phyloP scores from a whole-genome alignment of 2,113 vertebrate genomes.

The Nanorana parkeri region DNA sequence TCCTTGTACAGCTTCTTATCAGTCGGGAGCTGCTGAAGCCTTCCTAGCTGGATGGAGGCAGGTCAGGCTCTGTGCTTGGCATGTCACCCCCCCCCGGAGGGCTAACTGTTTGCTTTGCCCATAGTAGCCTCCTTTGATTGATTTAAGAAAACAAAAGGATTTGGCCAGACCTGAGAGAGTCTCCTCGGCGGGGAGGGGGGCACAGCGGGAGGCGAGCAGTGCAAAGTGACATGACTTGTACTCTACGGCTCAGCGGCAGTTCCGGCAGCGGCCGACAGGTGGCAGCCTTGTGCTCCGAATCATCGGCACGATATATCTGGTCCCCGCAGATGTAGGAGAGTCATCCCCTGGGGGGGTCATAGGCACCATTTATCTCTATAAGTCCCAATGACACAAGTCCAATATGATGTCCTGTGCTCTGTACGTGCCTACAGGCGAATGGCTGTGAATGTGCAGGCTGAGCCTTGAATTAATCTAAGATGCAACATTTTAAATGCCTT shows the following conservation, averaged over 20 bases:
- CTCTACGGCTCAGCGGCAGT: background rate
- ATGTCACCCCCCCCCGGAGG: slow-evolving; percentile 31
- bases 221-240: background rate
- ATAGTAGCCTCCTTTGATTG: slow-evolving; percentile 27
- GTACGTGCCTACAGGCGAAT: too few species aligned
- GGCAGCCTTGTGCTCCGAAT: slow-evolving; percentile 45
- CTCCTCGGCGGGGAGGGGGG: background rate
- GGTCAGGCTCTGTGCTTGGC: slow-evolving; percentile 9
- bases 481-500: too few species aligned
- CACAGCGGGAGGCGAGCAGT: slow-evolving; percentile 25
- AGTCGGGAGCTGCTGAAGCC: background rate
- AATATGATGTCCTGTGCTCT: too few species aligned
- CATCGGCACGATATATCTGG: background rate
- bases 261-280: background rate
- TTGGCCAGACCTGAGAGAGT: slow-evolving; percentile 1
- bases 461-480: too few species aligned
- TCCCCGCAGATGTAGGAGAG: background rate
- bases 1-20: background rate
- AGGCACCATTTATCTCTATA: slow-evolving; percentile 9
- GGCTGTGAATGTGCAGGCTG: too few species aligned
- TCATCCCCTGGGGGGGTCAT: background rate
- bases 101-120: slow-evolving; percentile 26
- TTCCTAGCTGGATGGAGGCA: background rate
- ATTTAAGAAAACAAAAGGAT: slow-evolving; percentile 37
- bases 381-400: background rate